Evolutionary conservation across 2,113 vertebrate species (phyloP), one percentile per base, ranked within the genome.

Genomic region (Salvator merianae): DNA sequence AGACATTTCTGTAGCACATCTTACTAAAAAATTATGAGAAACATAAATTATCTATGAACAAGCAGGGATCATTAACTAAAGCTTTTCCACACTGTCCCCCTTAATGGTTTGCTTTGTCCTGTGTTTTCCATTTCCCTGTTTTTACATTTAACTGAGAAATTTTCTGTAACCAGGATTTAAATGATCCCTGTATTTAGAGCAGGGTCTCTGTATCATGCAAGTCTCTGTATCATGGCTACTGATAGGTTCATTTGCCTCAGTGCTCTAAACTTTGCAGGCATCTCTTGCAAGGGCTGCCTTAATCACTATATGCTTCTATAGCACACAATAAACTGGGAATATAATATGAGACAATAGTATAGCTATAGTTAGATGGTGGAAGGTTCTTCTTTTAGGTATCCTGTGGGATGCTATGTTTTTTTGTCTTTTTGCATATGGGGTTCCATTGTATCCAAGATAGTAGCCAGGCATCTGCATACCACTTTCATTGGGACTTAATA

Each of bases 21-120:
- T 84, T 74, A 66, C 36, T 40, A 40, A 86, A 84, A 12, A 28
- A 77, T 36, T 59, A 83, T 30, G 80, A 86, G 62, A n/a, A 83
- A 62, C 84, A 77, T n/a, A 5, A 14, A 68, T 34, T 68, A 16
- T 12, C 86, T 20, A 10, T 73, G 30, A 90, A 87, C 68, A 7
- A 34, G 6, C 32, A 32, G 5, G 66, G 43, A 74, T 32, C 38
- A 76, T 36, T 66, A 47, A 26, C 66, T 34, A 68, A 76, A 83
- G 26, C 4, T 50, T 66, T 66, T 55, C 24, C 12, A n/a, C n/a
- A 36, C 40, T 32, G 16, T 63, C 38, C 18, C 10, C 12, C 53
- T 81, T 34, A 30, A 38, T 62, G 32, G 22, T 62, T 77, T 36
- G 10, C 32, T 77, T 20, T 34, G 50, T 22, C 16, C 16, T 55